Conservation (phyloP, 2,113 vertebrate genomes). For the Asarcornis scutulata region DNA sequence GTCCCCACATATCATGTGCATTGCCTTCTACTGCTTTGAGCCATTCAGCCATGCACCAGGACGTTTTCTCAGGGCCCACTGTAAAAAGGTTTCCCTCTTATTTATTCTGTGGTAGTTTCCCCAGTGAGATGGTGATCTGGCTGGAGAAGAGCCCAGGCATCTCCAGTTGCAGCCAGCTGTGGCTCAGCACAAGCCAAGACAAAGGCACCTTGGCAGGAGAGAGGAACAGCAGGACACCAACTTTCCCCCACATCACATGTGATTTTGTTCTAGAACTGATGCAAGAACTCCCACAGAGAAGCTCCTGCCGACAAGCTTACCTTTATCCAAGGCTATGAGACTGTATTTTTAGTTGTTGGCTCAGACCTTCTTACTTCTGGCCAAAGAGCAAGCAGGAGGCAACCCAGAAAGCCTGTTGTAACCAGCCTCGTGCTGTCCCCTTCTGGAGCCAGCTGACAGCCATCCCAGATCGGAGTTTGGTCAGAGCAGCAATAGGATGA, state of each 20-base stretch:
- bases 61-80: not conserved
- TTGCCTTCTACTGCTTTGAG: not conserved
- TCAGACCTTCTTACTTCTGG: not conserved
- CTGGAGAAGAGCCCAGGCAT: not conserved
- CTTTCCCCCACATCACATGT: not conserved
- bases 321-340: not conserved
- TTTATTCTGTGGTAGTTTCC: not conserved
- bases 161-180: not conserved
- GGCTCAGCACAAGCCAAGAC: not conserved
- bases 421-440: not conserved
- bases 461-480: not conserved
- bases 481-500: not conserved
- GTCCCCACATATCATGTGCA: accelerated
- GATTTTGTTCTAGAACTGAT: not conserved
- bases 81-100: not conserved
- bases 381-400: not conserved
- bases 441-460: not conserved
- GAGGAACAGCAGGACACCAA: not conserved
- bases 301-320: not conserved
- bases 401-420: not conserved
- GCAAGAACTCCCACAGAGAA: not conserved
- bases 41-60: not conserved
- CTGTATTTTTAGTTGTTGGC: conserved; percentile 15
- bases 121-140: not conserved
- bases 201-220: not conserved